Base-by-base conservation (phyloP, 2,888 invertebrate species). In the Steromphala cineraria region DNA sequence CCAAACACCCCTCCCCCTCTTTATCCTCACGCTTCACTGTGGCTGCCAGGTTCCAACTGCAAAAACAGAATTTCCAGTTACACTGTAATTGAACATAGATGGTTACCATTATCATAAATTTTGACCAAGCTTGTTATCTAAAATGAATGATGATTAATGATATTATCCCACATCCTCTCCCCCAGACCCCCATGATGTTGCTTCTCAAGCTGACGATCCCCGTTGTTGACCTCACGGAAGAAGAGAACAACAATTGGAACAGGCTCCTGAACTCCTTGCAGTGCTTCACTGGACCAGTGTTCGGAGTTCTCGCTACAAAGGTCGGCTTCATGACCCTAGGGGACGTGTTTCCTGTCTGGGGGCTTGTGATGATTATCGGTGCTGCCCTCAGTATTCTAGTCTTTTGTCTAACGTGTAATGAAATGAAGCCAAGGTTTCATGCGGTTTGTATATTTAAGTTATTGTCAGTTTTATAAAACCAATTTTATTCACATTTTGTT, bases 151-250 rank as follows among this genome's bases (percentile, higher is more conserved):
- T n/a, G n/a, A n/a, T n/a, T n/a, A n/a, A n/a, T n/a, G n/a, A n/a
- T n/a, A n/a, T n/a, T n/a, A n/a, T n/a, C n/a, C n/a, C n/a, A n/a
- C n/a, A n/a, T n/a, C n/a, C n/a, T n/a, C 77, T 82, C 40, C 89
- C 91, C 78, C 89, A 94, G 94, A 89, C 93, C 52, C 95, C 95
- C 0, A 92, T 94, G 0, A 92, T 94, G 85, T 85, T 95, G 21
- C 0, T 94, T 0, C 92, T 96, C 10, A 94, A 94, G 74, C 87
- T 95, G 8, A 94, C 95, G 0, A 93, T 95, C 46, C 95, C 95
- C 0, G 93, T 95, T 10, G 95, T 95, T 19, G 95, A 95, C 85
- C 92, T 94, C 8, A 46, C 53, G 17, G 74, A 80, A 13, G 92
- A 92, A 80, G 87, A 88, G 3, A 94, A 93, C 81, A 91, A 94